Base-by-base conservation (phyloP, 2,888 invertebrate genomes). In the Meloe dianella region DNA sequence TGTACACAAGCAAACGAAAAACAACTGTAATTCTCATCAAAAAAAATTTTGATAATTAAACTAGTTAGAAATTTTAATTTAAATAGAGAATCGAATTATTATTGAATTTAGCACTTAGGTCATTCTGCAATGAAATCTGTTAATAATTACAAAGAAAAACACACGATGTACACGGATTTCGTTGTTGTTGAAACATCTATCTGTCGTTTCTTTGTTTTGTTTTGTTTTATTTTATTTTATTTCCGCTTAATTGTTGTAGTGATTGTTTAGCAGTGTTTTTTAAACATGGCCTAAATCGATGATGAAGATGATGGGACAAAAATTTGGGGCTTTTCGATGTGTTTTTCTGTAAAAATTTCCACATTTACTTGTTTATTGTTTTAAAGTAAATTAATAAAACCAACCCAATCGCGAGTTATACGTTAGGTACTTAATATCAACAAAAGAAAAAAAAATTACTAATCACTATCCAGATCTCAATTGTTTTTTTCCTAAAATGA, bases 341-440 rank as follows among this genome's bases (percentile, higher is more conserved):
- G 32, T 32, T 73, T n/a, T 57, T 57, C 57, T 60, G 29, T 27
- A 60, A 47, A 41, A 60, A 51, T 54, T 57, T 61, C 54, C 62
- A 59, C 60, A 7, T 12, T 41, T 41, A n/a, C 12, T 35, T 35
- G 12, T 3, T 0, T 17, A 5, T 41, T 41, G 6, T 12, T 1
- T 35, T 35, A 35, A 38, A 5, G 14, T 38, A 64, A 17, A 47
- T 70, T 61, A 70, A 68, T 63, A 63, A 68, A 41, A 60, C 57
- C 24, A 27, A 57, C 17, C 57, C 64, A 62, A 38, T 62, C 57
- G 66, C 70, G 64, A 60, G 68, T 67, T 73, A 75, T 75, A 73
- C 75, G 77, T 79, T 78, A 77, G 79, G 81, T 80, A 79, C 79
- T 79, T 81, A 79, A 75, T 73, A 71, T 70, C 69, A 69, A 70